Evolutionary conservation across 2,113 vertebrate genomes (phyloP).

Genomic region (Lucifuga dentata): DNA sequence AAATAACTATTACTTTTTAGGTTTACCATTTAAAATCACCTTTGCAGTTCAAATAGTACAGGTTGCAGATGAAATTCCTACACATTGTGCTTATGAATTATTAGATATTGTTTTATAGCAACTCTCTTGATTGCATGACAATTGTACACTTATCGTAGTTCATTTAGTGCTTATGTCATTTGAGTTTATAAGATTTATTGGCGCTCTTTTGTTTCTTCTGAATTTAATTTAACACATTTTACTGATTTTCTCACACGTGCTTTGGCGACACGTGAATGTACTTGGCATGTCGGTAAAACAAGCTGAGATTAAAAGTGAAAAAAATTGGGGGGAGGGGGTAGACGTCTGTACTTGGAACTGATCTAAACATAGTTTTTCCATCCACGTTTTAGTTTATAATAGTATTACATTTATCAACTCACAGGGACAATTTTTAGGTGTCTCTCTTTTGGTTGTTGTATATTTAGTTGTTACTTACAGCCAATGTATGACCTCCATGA

Average conservation of each 20-base stretch:
- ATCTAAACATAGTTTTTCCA: no score
- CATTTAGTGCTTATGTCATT: background rate
- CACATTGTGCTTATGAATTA: no score
- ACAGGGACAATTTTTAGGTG: background rate
- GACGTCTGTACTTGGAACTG: no score
- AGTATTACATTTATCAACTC: background rate
- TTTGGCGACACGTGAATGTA: conserved; percentile 28
- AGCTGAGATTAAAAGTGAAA: background rate
- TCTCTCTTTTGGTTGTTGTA: background rate
- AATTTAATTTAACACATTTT: background rate
- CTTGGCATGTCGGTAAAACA: conserved; percentile 9
- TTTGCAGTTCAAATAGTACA: no score
- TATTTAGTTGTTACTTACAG: background rate
- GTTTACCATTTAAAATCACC: no score
- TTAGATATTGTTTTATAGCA: no score
- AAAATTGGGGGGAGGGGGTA: no score
- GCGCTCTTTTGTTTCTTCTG: background rate
- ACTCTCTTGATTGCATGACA: no score
- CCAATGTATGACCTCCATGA: background rate
- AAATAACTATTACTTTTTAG: no score
- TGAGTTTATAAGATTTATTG: no score
- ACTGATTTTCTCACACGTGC: background rate
- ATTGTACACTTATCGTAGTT: background rate
- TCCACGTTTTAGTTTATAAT: conserved; percentile 2
- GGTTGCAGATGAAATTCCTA: no score